Percentiles rank a stretch among this genome's conserved stretches.
Evolutionary conservation across 2,888 invertebrate species (phyloP).

Genomic region (Ormyrus nitidulus): DNA sequence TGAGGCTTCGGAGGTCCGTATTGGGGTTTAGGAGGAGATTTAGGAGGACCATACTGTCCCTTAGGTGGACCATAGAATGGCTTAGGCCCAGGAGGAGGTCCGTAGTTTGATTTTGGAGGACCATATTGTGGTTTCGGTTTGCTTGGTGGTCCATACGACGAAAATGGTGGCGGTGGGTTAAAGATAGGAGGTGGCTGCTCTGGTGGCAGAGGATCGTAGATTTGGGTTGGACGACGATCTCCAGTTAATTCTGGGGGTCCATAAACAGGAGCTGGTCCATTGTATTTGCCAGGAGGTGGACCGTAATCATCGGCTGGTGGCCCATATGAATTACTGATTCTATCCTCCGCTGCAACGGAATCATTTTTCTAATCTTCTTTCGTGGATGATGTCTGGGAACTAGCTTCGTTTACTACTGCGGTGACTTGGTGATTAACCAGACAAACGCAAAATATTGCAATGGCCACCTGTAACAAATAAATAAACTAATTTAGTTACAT

Average conservation of each 20-base stretch:
- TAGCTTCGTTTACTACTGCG: slow-evolving; percentile 69
- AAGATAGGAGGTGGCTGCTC: slow-evolving; percentile 71
- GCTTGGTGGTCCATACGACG: slow-evolving; percentile 57
- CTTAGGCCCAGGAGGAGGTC: slow-evolving; percentile 61
- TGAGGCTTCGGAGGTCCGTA: slow-evolving; percentile 62
- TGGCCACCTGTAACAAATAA: slow-evolving; percentile 68
- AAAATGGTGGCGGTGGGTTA: slow-evolving; percentile 70
- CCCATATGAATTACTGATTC: slow-evolving; percentile 67
- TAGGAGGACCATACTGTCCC: slow-evolving; percentile 68
- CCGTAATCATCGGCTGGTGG: slow-evolving; percentile 71
- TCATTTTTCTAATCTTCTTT: slow-evolving; percentile 62
- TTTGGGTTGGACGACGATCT: slow-evolving; percentile 70
- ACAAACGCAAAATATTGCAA: slow-evolving; percentile 64
- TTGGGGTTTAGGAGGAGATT: slow-evolving; percentile 67
- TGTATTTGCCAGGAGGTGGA: slow-evolving; percentile 65
- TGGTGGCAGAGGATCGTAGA: slow-evolving; percentile 78
- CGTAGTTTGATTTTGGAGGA: slow-evolving; percentile 63
- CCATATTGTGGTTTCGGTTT: slow-evolving; percentile 62
- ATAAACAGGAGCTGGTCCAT: slow-evolving; percentile 73
- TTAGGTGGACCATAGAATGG: slow-evolving; percentile 76
- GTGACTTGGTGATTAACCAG: slow-evolving; percentile 63
- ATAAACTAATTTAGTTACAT: slow-evolving; percentile 6
- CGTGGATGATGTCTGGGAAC: slow-evolving; percentile 54
- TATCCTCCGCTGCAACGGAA: slow-evolving; percentile 66
- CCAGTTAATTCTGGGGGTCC: slow-evolving; percentile 74